These are phyloP conservation scores for Rhodeus uyekii DNA, from an alignment of 2,797 vertebrate genomes.

Conservation along the genomic window DNA sequence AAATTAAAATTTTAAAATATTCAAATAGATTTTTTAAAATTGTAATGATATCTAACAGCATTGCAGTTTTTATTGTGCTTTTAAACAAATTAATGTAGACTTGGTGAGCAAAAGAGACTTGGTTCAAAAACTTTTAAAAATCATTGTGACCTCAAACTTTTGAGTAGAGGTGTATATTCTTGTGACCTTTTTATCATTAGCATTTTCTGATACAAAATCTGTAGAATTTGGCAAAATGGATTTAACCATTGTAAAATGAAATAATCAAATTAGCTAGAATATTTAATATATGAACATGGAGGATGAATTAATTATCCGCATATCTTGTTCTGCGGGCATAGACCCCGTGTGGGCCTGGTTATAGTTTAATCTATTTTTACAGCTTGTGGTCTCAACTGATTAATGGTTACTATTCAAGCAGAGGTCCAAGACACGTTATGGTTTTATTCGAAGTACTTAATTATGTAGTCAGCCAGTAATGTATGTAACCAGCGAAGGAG, in stretches of 20 bases:
- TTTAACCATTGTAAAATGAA: neutral
- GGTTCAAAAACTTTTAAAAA: neutral
- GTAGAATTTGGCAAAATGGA: neutral
- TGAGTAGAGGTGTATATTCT: neutral
- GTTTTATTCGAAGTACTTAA: slow-evolving; percentile 22
- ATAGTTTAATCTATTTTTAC: slow-evolving; percentile 45
- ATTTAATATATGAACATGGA: slow-evolving; percentile 2
- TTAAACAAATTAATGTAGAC: no score
- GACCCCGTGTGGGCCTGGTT: slow-evolving; percentile 27
- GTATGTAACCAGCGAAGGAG: slow-evolving; percentile 20
- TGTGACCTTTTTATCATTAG: neutral
- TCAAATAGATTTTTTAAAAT: neutral
- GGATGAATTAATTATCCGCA: neutral
- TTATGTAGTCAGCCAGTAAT: slow-evolving; percentile 32
- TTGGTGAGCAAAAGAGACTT: neutral
- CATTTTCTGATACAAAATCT: neutral
- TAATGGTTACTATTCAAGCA: slow-evolving; percentile 24
- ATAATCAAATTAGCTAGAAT: neutral
- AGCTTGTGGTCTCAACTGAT: slow-evolving; percentile 39
- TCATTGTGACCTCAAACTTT: neutral
- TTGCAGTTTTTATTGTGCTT: neutral
- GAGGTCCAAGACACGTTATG: slow-evolving; percentile 33
- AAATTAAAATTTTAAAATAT: neutral
- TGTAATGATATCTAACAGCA: neutral
- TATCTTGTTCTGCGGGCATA: slow-evolving; percentile 7